Evolutionary conservation across 2,797 vertebrate genomes (phyloP), one percentile per base, ranked within the genome.

Genomic region (Esox masquinongy): DNA sequence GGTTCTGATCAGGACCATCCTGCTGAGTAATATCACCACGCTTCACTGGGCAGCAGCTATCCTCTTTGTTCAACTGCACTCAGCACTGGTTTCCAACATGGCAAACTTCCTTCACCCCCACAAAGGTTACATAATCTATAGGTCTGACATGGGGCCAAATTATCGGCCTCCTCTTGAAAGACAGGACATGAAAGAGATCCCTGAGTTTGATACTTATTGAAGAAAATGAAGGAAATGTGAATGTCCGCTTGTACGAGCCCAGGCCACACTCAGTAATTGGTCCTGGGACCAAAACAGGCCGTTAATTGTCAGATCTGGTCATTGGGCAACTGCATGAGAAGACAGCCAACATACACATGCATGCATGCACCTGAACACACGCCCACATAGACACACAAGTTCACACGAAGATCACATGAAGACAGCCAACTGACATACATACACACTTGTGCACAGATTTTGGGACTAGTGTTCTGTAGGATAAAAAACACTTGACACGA

Each of bases 401-500:
- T 2, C 34, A 66, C 29, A 56, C 3, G 12, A 14, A 47, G 43
- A 47, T 47, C 43, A 61, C 56, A 61, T 61, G 56, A 61, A 22
- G 56, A 61, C 8, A 24, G 56, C n/a, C 22, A 24, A 59, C 72
- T 24, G 11, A 39, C 24, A 70, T 29, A 59, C n/a, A 24, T 2
- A 75, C 29, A 53, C 17, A 22, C n/a, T 8, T n/a, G 19, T 11
- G 39, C 22, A 56, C 11, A 79, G 81, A 88, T 85, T 82, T 87
- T 86, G 85, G 91, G 84, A 87, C 87, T 80, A 83, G 67, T 73
- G 74, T 74, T 67, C 84, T 86, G 80, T 79, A 77, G 76, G 82
- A 90, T 84, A 83, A 90, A 91, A 90, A 86, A 85, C 89, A 87
- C 88, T 83, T 88, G 83, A 90, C 88, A 87, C 81, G 79, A 86